Base-by-base conservation (phyloP, 2,797 vertebrate genomes). In the Pagetopsis macropterus region DNA sequence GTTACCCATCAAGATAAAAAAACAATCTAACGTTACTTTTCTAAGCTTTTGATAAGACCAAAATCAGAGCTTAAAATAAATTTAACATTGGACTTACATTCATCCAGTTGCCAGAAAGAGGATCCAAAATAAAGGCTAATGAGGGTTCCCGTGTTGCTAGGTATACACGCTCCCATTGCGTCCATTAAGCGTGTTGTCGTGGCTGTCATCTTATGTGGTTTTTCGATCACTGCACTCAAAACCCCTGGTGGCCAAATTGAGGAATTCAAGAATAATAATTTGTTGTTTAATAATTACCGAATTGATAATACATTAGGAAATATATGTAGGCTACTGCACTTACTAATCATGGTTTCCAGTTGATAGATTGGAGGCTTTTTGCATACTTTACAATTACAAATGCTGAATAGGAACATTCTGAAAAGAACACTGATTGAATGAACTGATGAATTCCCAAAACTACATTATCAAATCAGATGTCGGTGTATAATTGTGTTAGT, bases 371-470 rank as follows among this genome's bases (percentile, higher is more conserved):
- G 1, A 3, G 15, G 23, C n/a, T 19, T 46, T 56, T 4, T 46
- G 33, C 12, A 14, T 14, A 6, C 19, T n/a, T 57, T 16, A 64
- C 16, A 41, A 40, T 23, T 41, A 48, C 2, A 19, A n/a, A 49
- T 0, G 1, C 15, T 55, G 31, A 48, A 40, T 23, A 55, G 33
- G 50, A 16, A 31, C 17, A n/a, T 37, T 9, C 33, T 8, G 6
- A 8, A 23, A 27, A 50, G 19, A 46, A 13, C n/a, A 40, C 14
- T 5, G 41, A 14, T 50, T n/a, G 19, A 63, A 54, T 56, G 19
- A 56, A 8, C 21, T 23, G 17, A 44, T 11, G 17, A 37, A 65
- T 58, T 72, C 13, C 23, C 45, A 45, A 66, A 60, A 60, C 16
- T 3, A 31, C 49, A 67, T 54, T 2, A 40, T 43, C 13, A 55